A percentile compares a stretch with the other conserved stretches of the same genome.
Conservation (phyloP, 2,113 vertebrate species). For the Machaerirhynchus nigripectus region DNA sequence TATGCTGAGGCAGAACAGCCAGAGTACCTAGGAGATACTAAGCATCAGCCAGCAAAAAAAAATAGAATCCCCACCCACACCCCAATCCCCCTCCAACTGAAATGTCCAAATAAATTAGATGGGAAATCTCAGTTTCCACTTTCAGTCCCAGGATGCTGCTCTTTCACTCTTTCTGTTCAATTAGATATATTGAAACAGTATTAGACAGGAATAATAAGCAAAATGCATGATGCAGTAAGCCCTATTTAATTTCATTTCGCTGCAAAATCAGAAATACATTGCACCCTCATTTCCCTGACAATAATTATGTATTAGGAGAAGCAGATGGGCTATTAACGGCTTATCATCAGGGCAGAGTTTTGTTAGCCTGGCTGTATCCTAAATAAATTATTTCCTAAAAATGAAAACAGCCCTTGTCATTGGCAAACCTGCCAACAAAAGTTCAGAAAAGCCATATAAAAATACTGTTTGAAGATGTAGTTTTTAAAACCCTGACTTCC, state of each 20-base stretch:
- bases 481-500: neutral
- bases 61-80: fast-evolving
- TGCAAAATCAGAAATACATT: neutral
- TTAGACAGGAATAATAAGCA: neutral
- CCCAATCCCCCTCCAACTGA: neutral
- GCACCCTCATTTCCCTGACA: neutral
- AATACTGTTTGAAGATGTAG: neutral
- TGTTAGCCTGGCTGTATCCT: neutral
- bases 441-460: neutral
- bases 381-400: neutral
- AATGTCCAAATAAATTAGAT: neutral
- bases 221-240: neutral
- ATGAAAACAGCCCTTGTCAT: neutral
- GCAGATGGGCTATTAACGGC: neutral
- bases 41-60: neutral
- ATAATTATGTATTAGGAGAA: neutral
- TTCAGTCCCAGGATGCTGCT: neutral
- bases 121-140: neutral
- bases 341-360: neutral
- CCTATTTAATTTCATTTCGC: neutral
- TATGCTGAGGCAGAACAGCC: neutral
- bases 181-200: neutral
- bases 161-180: neutral
- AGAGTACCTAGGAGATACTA: neutral
- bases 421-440: neutral